Conservation (phyloP, 35 echinoderm and acorn worm genomes). For the Ptychodera flava region DNA sequence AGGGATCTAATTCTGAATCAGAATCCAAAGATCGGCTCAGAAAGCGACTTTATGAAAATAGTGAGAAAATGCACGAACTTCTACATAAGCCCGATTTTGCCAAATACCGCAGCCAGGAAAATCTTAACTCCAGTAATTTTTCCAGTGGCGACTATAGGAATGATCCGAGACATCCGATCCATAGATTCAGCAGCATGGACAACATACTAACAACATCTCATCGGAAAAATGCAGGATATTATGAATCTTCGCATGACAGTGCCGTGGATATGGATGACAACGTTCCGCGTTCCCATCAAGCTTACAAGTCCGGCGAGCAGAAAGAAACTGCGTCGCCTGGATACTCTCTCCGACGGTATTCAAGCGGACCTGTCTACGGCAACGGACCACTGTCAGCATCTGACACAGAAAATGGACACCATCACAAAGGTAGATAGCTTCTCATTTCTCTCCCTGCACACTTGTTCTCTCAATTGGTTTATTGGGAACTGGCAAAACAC, state of each 20-base stretch:
- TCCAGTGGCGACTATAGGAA: neutral
- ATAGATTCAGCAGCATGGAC: neutral
- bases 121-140: neutral
- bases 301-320: neutral
- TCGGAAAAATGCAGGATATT: neutral
- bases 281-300: neutral
- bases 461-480: too few relatives aligned
- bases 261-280: neutral
- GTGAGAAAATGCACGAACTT: neutral
- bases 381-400: neutral
- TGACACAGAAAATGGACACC: neutral
- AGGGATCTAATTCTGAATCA: neutral
- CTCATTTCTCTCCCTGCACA: too few relatives aligned
- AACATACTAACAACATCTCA: neutral
- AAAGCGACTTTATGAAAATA: neutral
- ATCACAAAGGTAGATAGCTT: neutral
- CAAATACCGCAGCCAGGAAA: neutral
- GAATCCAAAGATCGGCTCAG: neutral
- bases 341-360: neutral
- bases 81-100: neutral
- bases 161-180: neutral
- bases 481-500: too few relatives aligned
- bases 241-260: neutral
- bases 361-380: neutral
- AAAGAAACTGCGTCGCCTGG: neutral